Evolutionary conservation across 2,113 vertebrate species (phyloP).

Genomic region (Cromileptes altivelis): DNA sequence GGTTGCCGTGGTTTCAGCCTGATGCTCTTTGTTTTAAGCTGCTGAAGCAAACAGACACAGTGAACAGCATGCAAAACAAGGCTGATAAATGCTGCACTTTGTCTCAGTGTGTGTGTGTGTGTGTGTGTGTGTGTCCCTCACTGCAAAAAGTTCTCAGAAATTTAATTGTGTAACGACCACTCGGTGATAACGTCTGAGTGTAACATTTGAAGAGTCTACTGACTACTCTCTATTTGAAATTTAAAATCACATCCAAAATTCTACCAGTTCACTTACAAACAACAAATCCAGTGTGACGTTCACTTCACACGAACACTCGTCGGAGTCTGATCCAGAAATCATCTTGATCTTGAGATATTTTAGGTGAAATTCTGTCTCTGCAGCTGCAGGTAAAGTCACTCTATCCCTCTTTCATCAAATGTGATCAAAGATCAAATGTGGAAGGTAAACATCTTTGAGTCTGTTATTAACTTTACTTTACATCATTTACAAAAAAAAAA

Average conservation of each 20-base stretch:
- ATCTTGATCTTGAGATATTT: neutral
- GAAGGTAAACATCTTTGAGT: neutral
- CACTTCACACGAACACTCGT: neutral
- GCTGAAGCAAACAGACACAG: conserved; percentile 63
- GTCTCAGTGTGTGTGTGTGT: conserved; percentile 19
- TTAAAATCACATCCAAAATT: neutral
- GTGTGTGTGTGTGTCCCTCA: conserved; percentile 7
- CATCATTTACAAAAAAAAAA: neutral
- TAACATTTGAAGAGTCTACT: neutral
- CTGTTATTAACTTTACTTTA: neutral
- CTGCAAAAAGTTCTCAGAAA: conserved; percentile 16
- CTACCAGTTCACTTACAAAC: neutral
- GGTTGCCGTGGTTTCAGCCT: conserved; percentile 72
- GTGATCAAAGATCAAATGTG: neutral
- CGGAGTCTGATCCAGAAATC: too few relatives aligned
- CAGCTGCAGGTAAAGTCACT: neutral
- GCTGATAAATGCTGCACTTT: conserved; percentile 51
- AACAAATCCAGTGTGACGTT: neutral
- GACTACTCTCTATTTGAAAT: neutral
- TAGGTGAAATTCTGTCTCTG: neutral
- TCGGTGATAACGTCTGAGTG: neutral
- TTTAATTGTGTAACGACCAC: neutral
- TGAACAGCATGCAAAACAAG: conserved; percentile 65
- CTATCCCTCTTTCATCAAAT: neutral
- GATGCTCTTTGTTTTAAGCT: conserved; percentile 79